Evolutionary conservation across 2,113 vertebrate genomes (phyloP).

Genomic region (Drymodes brunneopygia): DNA sequence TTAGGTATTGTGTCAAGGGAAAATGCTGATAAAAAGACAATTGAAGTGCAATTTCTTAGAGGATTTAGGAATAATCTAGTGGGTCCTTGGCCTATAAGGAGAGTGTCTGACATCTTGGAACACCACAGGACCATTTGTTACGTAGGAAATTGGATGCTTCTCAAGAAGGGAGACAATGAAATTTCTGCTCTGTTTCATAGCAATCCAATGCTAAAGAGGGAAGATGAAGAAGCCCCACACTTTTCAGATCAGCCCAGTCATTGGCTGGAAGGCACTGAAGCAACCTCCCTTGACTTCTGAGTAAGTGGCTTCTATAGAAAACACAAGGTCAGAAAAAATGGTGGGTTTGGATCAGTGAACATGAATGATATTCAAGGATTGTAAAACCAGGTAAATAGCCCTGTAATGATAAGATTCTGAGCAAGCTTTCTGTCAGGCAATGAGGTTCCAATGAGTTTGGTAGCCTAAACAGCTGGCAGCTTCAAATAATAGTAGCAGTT

Average conservation of each 20-base stretch:
- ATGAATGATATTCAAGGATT: background rate
- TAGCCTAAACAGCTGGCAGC: background rate
- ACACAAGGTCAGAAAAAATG: background rate
- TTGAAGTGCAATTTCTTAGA: background rate
- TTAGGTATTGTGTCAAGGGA: background rate
- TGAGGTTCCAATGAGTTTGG: background rate
- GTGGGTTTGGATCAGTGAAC: background rate
- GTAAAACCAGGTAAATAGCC: background rate
- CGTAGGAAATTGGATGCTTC: background rate
- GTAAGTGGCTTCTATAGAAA: background rate
- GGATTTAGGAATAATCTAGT: background rate
- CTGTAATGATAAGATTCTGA: background rate
- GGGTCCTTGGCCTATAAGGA: background rate
- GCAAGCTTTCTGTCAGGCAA: background rate
- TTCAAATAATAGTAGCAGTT: background rate
- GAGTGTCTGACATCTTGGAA: background rate
- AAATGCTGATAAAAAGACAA: background rate
- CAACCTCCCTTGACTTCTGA: background rate
- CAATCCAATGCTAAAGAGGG: rapidly evolving
- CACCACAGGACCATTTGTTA: background rate
- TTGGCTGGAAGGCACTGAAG: background rate
- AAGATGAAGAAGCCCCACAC: background rate
- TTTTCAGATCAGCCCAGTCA: background rate
- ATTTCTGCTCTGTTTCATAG: background rate
- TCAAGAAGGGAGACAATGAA: background rate